Conservation (phyloP, 1,140 invertebrate species). For the Manduca sexta region DNA sequence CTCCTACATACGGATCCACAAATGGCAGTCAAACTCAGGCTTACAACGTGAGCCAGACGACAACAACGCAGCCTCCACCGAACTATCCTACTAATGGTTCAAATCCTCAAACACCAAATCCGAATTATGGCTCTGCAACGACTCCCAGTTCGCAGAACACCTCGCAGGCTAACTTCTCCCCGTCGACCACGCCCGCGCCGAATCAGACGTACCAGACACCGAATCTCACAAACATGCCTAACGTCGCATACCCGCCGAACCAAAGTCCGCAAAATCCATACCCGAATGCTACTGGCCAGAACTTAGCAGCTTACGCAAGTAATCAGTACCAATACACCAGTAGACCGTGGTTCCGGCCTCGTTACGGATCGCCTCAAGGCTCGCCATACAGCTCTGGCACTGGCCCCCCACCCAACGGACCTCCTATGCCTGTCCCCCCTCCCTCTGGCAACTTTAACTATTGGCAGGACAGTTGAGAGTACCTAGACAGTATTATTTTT, state of each 20-base stretch:
- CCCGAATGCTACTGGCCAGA: constrained; percentile 62
- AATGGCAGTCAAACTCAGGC: constrained; percentile 37
- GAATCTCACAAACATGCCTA: constrained; percentile 43
- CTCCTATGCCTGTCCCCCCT: constrained; percentile 47
- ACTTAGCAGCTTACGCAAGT: constrained; percentile 60
- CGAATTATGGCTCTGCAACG: constrained; percentile 28
- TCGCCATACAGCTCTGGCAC: constrained; percentile 46
- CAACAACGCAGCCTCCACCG: constrained; percentile 35
- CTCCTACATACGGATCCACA: constrained; percentile 32
- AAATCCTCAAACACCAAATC: constrained; percentile 30
- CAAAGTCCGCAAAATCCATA: constrained; percentile 47
- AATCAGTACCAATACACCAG: constrained; percentile 60
- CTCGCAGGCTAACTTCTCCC: constrained; percentile 48
- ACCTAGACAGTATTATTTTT: constrained; percentile 29
- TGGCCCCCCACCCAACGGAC: constrained; percentile 34
- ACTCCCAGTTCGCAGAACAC: constrained; percentile 37
- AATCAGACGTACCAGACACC: constrained; percentile 42
- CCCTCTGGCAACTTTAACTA: constrained; percentile 57
- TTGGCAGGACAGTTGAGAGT: constrained; percentile 62
- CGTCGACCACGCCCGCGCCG: constrained; percentile 53
- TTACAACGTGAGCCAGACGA: constrained; percentile 38
- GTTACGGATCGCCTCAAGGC: constrained; percentile 53
- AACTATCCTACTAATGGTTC: constrained; percentile 42
- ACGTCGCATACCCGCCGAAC: constrained; percentile 38
- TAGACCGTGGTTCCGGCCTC: constrained; percentile 55